These are phyloP conservation scores for Actinemys pallida DNA, from an alignment of 2,113 vertebrate species.

Conservation along the genomic window DNA sequence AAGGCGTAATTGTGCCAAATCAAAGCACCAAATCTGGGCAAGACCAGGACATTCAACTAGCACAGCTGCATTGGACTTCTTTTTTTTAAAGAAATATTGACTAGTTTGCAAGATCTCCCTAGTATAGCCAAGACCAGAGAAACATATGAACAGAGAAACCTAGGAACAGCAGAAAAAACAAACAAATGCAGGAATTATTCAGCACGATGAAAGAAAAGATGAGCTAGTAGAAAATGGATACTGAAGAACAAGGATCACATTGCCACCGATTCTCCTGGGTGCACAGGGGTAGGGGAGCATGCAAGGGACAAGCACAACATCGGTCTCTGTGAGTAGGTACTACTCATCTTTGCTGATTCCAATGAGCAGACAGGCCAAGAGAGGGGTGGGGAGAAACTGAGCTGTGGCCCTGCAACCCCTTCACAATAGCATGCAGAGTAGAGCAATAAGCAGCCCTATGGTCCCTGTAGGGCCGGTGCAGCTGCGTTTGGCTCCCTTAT, in stretches of 20 bases:
- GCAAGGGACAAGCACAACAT: neutral
- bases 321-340: rapidly evolving
- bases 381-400: slow-evolving; percentile 48
- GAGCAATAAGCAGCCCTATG: neutral
- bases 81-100: neutral
- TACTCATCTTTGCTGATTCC: neutral
- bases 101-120: neutral
- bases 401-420: neutral
- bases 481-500: neutral
- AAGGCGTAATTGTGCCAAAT: neutral
- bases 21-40: neutral
- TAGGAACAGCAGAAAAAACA: neutral
- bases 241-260: neutral
- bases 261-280: neutral
- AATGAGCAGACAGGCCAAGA: neutral
- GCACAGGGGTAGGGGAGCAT: neutral
- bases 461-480: neutral
- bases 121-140: neutral
- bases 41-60: neutral
- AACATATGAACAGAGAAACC: neutral
- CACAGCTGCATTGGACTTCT: neutral
- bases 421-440: neutral
- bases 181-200: neutral
- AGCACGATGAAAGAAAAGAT: neutral
- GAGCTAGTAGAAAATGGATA: neutral